Evolutionary conservation across 1,140 invertebrate genomes (phyloP).

Genomic region (Bathynomus jamesi): DNA sequence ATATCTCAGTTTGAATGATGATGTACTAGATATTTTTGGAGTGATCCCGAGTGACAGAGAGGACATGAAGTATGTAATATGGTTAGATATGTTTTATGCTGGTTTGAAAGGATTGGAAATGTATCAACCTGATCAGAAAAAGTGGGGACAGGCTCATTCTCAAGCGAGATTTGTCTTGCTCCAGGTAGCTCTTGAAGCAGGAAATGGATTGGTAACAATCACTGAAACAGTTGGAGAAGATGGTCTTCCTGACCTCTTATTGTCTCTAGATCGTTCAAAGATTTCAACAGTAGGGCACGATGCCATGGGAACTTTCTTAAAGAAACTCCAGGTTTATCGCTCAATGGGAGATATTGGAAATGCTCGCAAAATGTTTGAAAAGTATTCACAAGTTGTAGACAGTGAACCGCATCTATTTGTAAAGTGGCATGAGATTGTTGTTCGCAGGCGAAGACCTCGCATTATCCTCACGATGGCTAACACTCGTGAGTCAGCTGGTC

Average conservation of each 20-base stretch:
- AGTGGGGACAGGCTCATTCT: slow-evolving; percentile 63
- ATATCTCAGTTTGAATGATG: slow-evolving; percentile 66
- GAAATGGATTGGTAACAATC: slow-evolving; percentile 68
- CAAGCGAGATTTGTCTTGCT: slow-evolving; percentile 82
- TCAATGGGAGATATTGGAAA: slow-evolving; percentile 28
- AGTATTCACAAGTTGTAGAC: slow-evolving; percentile 41
- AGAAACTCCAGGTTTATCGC: slow-evolving; percentile 52
- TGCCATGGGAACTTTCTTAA: slow-evolving; percentile 63
- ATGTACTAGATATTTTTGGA: slow-evolving; percentile 55
- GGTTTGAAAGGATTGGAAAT: slow-evolving; percentile 81
- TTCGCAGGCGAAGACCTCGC: slow-evolving; percentile 79
- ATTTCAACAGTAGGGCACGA: slow-evolving; percentile 73
- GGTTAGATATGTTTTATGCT: slow-evolving; percentile 76
- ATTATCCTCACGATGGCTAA: slow-evolving; percentile 87
- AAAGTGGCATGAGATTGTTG: slow-evolving; percentile 73
- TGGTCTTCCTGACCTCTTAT: slow-evolving; percentile 66
- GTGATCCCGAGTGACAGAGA: slow-evolving; percentile 41
- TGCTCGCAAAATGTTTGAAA: slow-evolving; percentile 29
- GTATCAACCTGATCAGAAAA: slow-evolving; percentile 72
- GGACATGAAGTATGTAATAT: slow-evolving; percentile 83
- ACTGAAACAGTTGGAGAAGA: slow-evolving; percentile 57
- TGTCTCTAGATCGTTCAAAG: slow-evolving; percentile 67
- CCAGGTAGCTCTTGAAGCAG: slow-evolving; percentile 76
- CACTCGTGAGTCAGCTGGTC: slow-evolving; percentile 50
- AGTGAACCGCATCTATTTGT: slow-evolving; percentile 58